Percentiles rank a stretch among this genome's conserved stretches.
Evolutionary conservation across 2,113 vertebrate genomes (phyloP).

Genomic region (Colius striatus): DNA sequence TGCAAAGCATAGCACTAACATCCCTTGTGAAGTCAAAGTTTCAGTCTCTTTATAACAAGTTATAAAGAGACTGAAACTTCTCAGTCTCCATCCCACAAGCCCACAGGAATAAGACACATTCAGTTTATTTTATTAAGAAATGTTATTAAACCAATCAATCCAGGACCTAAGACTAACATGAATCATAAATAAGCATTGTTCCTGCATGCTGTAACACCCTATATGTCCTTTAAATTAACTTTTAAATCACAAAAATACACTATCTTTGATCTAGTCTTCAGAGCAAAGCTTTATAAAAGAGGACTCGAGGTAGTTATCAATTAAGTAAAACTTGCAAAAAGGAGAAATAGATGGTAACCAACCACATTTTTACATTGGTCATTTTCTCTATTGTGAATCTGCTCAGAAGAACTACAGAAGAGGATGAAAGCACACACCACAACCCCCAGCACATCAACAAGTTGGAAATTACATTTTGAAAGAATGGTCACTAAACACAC

Average conservation of each 20-base stretch:
- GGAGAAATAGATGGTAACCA: neutral
- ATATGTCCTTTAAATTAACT: conserved; percentile 12
- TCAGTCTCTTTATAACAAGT: too few relatives aligned
- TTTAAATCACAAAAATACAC: conserved; percentile 12
- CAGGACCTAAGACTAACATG: neutral
- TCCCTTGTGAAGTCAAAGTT: neutral
- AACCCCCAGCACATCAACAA: neutral
- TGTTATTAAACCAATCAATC: conserved; percentile 62
- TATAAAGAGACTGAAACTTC: neutral
- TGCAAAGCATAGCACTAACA: neutral
- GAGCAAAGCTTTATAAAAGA: neutral
- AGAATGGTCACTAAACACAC: neutral
- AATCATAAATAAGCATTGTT: neutral
- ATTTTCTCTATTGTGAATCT: neutral
- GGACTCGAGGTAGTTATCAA: neutral
- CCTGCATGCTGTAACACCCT: neutral
- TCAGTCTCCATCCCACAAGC: neutral
- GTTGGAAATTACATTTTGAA: neutral
- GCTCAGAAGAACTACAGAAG: neutral
- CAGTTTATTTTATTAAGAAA: conserved; percentile 26
- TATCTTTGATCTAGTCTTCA: neutral
- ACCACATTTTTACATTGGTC: neutral
- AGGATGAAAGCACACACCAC: neutral
- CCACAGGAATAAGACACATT: neutral
- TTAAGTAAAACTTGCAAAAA: neutral